These are phyloP conservation scores for Andrena camellia DNA, from an alignment of 2,888 invertebrate genomes.

Conservation along the genomic window DNA sequence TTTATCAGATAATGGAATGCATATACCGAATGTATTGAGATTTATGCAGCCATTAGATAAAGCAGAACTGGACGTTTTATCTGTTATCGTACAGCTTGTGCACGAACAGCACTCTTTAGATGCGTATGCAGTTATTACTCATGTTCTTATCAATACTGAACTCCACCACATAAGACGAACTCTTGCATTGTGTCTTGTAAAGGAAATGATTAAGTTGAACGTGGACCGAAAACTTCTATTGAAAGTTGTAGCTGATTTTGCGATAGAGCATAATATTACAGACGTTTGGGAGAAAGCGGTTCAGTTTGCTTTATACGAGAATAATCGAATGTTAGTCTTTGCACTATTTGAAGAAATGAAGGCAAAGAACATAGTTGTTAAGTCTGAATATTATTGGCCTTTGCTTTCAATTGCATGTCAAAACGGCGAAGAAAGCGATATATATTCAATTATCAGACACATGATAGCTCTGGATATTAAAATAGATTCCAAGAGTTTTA, in stretches of 20 bases:
- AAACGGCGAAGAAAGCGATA: constrained; percentile 86
- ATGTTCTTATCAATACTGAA: neutral
- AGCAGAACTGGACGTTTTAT: constrained; percentile 55
- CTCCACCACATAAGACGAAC: constrained; percentile 74
- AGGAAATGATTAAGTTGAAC: constrained; percentile 87
- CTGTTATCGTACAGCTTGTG: constrained; percentile 86
- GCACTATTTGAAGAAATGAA: constrained; percentile 86
- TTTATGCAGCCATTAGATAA: constrained; percentile 80
- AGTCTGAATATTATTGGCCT: constrained; percentile 90
- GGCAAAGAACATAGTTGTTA: constrained; percentile 83
- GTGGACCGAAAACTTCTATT: constrained; percentile 82
- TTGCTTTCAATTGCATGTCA: constrained; percentile 86
- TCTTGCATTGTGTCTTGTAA: constrained; percentile 82
- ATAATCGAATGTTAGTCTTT: constrained; percentile 85
- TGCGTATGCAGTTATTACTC: constrained; percentile 86
- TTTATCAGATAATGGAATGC: constrained; percentile 75
- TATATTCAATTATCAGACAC: constrained; percentile 86
- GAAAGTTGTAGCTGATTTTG: constrained; percentile 77
- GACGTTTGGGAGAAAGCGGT: constrained; percentile 86
- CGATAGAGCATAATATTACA: constrained; percentile 75
- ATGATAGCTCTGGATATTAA: constrained; percentile 87
- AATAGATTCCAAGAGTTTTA: constrained; percentile 87
- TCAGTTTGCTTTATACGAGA: constrained; percentile 86
- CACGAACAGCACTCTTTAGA: constrained; percentile 86
- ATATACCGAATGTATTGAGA: constrained; percentile 83